Evolutionary conservation across 2,113 vertebrate species (phyloP), one percentile per base, ranked within the genome.

Genomic region (Oreochromis aureus): DNA sequence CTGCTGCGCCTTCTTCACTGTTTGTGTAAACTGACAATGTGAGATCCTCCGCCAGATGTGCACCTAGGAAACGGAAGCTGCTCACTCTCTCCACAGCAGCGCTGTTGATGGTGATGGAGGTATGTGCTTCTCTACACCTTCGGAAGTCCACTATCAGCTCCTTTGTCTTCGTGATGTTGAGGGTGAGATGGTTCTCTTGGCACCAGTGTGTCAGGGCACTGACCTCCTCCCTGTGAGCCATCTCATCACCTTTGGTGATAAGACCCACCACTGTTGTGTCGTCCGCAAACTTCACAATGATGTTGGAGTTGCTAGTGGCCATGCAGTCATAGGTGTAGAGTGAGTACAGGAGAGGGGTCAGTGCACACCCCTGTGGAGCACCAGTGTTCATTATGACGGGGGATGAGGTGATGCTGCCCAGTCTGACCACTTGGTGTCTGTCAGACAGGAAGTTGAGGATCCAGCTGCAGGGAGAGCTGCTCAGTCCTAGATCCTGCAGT

Each of bases 1-100:
- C 27, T 27, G 27, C 27, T 27, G 27, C 27, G 27, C 27, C 27
- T 27, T 27, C 15, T 18, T 61, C 27, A 61, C 58, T 61, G 27
- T 59, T 59, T 59, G 27, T 59, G 18, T 59, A 15, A 59, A 59
- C 58, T 59, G 27, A 59, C 58, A 27, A 59, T 2, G 27, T 32
- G 5, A 59, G 58, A 59, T 59, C 58, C 8, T 59, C 27, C 27
- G 5, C 56, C 27, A 59, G 3, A 59, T 59, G 56, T 2, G 18
- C 58, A 59, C 58, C 58, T 59, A 59, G 27, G 15, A 59, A 0
- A 59, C 0, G 1, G 27, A 59, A 59, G 27, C 27, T 59, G 15
- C 15, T 32, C 27, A 18, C 7, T 59, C 56, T 59, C 56, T 3
- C 56, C 27, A 1, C 56, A 59, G 56, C 27, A 59, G 5, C 27